phyloP scores from a whole-genome alignment of 2,888 invertebrate genomes.

The Quadroppia sp. region DNA sequence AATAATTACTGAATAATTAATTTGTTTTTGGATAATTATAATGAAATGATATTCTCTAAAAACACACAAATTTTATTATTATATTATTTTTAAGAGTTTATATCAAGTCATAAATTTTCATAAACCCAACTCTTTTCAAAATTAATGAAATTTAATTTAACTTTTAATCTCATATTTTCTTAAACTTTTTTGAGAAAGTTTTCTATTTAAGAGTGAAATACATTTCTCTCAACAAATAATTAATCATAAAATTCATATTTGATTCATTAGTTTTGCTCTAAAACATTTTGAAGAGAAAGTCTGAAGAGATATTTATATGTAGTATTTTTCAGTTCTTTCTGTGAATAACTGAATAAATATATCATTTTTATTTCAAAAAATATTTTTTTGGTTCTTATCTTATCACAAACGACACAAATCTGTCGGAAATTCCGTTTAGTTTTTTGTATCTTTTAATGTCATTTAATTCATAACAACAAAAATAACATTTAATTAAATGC shows the following conservation, averaged over 20 bases:
- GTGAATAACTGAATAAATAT: not conserved
- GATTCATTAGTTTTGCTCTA: not conserved
- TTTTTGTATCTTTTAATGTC: not conserved
- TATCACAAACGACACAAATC: conserved; percentile 2
- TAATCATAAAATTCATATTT: conserved; percentile 6
- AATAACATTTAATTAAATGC: no score
- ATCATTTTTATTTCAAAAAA: not conserved
- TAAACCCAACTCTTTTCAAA: no score
- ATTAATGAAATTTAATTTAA: no score
- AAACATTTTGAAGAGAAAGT: not conserved
- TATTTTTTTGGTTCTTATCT: not conserved
- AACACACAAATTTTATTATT: no score
- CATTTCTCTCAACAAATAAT: not conserved
- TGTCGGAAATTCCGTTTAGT: not conserved
- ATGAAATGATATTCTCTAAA: no score
- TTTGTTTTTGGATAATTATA: no score
- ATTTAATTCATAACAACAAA: not conserved
- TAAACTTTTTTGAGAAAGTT: not conserved
- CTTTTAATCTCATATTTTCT: not conserved
- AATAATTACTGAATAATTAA: no score
- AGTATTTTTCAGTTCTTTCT: not conserved
- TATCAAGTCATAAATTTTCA: no score
- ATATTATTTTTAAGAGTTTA: no score
- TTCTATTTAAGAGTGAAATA: not conserved
- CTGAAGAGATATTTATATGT: not conserved